Base-by-base conservation (phyloP, 1,140 invertebrate species). In the Helicoverpa armigera region DNA sequence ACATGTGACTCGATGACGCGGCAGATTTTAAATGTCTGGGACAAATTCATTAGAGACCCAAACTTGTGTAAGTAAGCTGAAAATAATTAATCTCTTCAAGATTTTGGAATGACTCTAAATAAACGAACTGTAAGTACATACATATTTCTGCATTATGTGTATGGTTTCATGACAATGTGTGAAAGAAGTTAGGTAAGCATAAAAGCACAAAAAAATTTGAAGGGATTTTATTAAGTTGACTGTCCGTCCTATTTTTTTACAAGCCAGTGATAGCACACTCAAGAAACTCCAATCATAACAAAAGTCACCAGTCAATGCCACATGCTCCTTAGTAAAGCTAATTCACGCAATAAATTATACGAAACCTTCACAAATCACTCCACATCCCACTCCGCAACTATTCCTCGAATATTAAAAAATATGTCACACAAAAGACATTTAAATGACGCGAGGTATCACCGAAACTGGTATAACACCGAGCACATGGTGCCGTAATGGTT, bases 401-500 rank as follows among this genome's bases (percentile, higher is more conserved):
- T 70, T 77, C 65, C 65, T 3, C 48, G 53, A 63, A 77, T 67
- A 70, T 60, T 79, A 77, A 80, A 84, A 83, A 83, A 63, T 50
- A 73, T 60, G 35, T 75, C 29, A 79, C 70, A 79, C 18, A 84
- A 85, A 83, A 82, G 69, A 84, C 61, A 54, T 83, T 86, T 82
- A 85, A 88, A 86, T 86, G 83, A 86, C 69, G 80, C 63, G 51
- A 79, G 65, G 82, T 75, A 83, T 86, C 83, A 73, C 89, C 88
- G 67, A 92, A 92, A 89, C 87, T 90, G 86, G 81, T 81, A 83
- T 83, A 85, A 90, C 87, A 88, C 82, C 75, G 85, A 87, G 87
- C 90, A 90, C 87, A 89, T 90, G 88, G 82, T 86, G 88, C 85
- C 79, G 84, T 94, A 93, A 94, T 94, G 92, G 92, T 87, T 92